Evolutionary conservation across 2,113 vertebrate genomes (phyloP), one percentile per base, ranked within the genome.

Genomic region (Jacana jacana): DNA sequence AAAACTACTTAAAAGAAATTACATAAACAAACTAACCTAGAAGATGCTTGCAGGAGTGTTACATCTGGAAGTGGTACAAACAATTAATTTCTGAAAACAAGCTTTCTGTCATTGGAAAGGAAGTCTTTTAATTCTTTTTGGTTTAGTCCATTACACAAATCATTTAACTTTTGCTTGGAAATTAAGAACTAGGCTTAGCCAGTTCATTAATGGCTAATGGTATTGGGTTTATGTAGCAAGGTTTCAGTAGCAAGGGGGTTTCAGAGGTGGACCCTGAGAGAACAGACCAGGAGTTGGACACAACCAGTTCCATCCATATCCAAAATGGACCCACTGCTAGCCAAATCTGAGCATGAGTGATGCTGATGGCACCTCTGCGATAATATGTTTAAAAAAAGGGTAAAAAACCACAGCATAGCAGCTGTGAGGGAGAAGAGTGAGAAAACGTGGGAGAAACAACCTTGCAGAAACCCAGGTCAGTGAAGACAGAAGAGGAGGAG

Each of bases 1-100:
- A 88, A 90, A 91, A 80, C 25, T 80, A 40, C 76, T 89, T 86
- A 73, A 89, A n/a, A 81, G 33, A 95, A 94, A 89, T 82, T 78
- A 27, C 14, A 52, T 63, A 72, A 93, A 81, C 23, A 82, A 83
- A 48, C 51, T 57, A 51, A 17, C 19, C 49, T 76, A 77, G 55
- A 89, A 75, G 55, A 48, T 57, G 14, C 23, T 95, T 64, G 10
- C 14, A 77, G 35, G 28, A 93, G 14, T 68, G 11, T 64, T 91
- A 69, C 11, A 46, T 60, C 40, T 89, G 73, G 35, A 89, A 92
- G 37, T 40, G 25, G 7, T 39, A 72, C 9, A 48, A 68, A 54
- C 25, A 92, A 61, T 64, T 75, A 75, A 75, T 77, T 93, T 95
- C 44, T 46, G n/a, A 85, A 76, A 91, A 57, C n/a, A 72, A 73